Base-by-base conservation (phyloP, 2,797 vertebrate genomes). In the Prionace glauca region DNA sequence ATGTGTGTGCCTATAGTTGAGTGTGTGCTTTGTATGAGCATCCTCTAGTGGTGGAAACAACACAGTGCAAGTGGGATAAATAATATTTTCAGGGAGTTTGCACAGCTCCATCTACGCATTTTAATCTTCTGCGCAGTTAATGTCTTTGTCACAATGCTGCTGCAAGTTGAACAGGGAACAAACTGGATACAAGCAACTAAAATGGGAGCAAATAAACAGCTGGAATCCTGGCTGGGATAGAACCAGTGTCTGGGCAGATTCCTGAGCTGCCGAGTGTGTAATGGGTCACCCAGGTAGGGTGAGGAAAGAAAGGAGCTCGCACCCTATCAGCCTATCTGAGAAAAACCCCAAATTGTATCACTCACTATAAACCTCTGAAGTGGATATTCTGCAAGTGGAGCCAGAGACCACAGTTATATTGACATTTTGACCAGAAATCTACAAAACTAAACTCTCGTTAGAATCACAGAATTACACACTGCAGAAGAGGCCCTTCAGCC, bases 41-140 rank as follows among this genome's bases (percentile, higher is more conserved):
- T 36, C 90, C 90, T 92, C 88, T 92, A 36, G 88, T 92, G 88
- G 32, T 67, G 62, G 88, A 65, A 90, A 65, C 16, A n/a, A 12
- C 14, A 65, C 20, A 20, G 1, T 92, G 88, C 88, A 92, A 60
- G 16, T 36, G 32, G 36, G 36, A 20, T 92, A 2, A 87, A 11
- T 87, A 2, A n/a, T 87, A 0, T 7, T 41, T 36, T 18, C 3
- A n/a, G 14, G 36, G 2, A 79, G n/a, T 81, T 3, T 41, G 14
- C 79, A 81, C 14, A 41, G 36, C 16, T 18, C 77, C 7, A 72
- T 26, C 72, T 11, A 74, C 18, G 5, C 20, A 18, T 81, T 5
- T 79, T 14, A 18, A 81, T 20, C 36, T 41, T 81, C 56, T 18
- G 4, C 32, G n/a, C 86, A 26, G 56, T 50, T 50, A 50, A 2